Percentiles rank a stretch among this genome's conserved stretches.
These are phyloP conservation scores for Drosophila falleni DNA, from an alignment of 2,888 invertebrate genomes.

Conservation along the genomic window DNA sequence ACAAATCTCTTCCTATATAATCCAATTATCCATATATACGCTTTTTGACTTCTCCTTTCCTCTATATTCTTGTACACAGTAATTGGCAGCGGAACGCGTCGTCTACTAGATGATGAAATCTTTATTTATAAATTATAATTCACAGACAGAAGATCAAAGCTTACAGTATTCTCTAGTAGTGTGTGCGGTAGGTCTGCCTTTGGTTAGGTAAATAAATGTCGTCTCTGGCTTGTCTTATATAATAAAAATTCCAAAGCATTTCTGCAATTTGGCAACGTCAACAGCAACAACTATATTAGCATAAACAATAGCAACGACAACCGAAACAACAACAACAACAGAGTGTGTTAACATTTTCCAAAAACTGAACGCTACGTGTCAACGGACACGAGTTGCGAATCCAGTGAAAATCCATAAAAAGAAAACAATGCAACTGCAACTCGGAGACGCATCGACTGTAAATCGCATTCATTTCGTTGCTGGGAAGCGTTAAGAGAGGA, in stretches of 20 bases:
- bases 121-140: constrained; percentile 73
- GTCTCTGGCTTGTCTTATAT: constrained; percentile 15
- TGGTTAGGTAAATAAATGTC: constrained; percentile 3
- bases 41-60: background rate
- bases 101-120: constrained; percentile 52
- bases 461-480: constrained; percentile 81
- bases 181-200: constrained; percentile 61
- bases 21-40: constrained; percentile 23
- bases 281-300: constrained; percentile 22
- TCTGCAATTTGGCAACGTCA: constrained; percentile 67
- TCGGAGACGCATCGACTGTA: constrained; percentile 77
- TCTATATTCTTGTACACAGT: constrained; percentile 16
- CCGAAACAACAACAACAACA: constrained; percentile 17
- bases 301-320: constrained; percentile 25
- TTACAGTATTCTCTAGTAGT: constrained; percentile 39
- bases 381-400: constrained; percentile 57
- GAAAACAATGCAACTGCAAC: constrained; percentile 65
- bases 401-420: constrained; percentile 74
- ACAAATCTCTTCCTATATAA: constrained; percentile 38
- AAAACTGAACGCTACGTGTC: constrained; percentile 68
- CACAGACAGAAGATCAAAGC: constrained; percentile 70
- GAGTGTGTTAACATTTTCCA: constrained; percentile 54
- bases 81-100: constrained; percentile 55
- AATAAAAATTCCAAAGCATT: constrained; percentile 82
- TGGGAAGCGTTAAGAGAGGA: constrained; percentile 1